Evolutionary conservation across 1,140 invertebrate species (phyloP).

Genomic region (Papilio machaon): DNA sequence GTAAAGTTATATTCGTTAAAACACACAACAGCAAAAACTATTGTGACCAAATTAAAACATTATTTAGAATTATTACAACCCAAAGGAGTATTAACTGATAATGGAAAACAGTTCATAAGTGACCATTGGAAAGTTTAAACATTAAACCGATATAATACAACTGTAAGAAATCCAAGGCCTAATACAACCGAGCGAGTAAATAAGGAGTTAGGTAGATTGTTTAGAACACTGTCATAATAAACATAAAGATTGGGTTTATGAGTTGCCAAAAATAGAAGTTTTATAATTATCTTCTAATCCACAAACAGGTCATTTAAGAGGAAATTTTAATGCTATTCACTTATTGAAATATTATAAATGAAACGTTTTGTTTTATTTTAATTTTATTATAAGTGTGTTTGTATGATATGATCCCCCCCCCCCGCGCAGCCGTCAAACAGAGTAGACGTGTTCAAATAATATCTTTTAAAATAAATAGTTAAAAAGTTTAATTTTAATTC

Average conservation of each 20-base stretch:
- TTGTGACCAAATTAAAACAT: constrained; percentile 42
- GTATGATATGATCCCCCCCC: too few species aligned
- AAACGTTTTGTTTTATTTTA: too few species aligned
- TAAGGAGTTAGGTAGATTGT: constrained; percentile 54
- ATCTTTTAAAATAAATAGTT: too few species aligned
- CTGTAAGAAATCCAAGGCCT: constrained; percentile 54
- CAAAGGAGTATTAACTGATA: constrained; percentile 44
- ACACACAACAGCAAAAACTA: constrained; percentile 48
- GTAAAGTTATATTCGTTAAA: constrained; percentile 57
- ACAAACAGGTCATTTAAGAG: too few species aligned
- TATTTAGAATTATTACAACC: constrained; percentile 40
- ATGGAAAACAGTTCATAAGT: constrained; percentile 47
- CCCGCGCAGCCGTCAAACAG: too few species aligned
- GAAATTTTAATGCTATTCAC: too few species aligned
- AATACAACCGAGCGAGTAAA: constrained; percentile 58
- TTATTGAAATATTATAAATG: too few species aligned
- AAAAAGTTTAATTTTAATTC: too few species aligned
- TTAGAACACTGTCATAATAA: constrained; percentile 41
- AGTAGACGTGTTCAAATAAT: too few species aligned
- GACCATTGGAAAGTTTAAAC: constrained; percentile 33
- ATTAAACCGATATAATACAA: constrained; percentile 50
- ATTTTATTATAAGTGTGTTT: too few species aligned
- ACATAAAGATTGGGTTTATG: background rate
- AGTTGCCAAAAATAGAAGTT: constrained; percentile 44
- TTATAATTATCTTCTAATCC: too few species aligned